These are phyloP conservation scores for Poecile montanus DNA, from an alignment of 2,797 vertebrate genomes.

Conservation along the genomic window DNA sequence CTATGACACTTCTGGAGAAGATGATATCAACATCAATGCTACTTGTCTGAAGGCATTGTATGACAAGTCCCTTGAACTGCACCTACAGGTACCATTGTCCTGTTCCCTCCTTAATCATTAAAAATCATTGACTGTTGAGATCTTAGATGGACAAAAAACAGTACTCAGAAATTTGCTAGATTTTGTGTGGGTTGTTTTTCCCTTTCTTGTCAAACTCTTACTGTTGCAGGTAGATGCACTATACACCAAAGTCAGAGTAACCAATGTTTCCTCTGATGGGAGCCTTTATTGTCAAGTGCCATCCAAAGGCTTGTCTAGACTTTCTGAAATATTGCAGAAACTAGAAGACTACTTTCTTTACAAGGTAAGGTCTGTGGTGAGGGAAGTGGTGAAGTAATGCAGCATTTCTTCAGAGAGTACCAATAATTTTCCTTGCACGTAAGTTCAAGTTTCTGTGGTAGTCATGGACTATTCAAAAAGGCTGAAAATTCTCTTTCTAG, in stretches of 20 bases:
- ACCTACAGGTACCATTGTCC: slow-evolving; percentile 80
- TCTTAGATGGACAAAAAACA: background rate
- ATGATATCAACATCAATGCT: slow-evolving; percentile 91
- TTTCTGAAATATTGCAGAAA: slow-evolving; percentile 82
- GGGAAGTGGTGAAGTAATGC: background rate
- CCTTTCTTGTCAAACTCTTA: background rate
- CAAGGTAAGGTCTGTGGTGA: slow-evolving; percentile 76
- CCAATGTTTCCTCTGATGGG: slow-evolving; percentile 88
- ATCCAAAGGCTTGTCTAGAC: slow-evolving; percentile 84
- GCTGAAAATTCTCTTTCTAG: background rate
- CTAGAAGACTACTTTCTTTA: slow-evolving; percentile 83
- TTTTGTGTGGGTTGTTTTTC: background rate
- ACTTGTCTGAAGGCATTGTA: slow-evolving; percentile 84
- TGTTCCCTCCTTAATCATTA: background rate
- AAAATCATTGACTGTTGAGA: background rate
- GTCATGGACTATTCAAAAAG: background rate
- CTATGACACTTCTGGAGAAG: slow-evolving; percentile 92
- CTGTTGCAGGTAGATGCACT: slow-evolving; percentile 78
- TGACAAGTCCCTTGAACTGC: slow-evolving; percentile 85
- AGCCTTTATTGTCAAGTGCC: slow-evolving; percentile 90
- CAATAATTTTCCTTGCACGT: background rate
- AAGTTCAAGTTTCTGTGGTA: background rate
- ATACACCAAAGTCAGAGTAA: slow-evolving; percentile 85
- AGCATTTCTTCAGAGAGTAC: background rate
- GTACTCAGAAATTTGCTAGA: background rate